Percentiles rank a stretch among this genome's conserved stretches.
Conservation (phyloP, 2,888 invertebrate species). For the Stratiomys singularior region DNA sequence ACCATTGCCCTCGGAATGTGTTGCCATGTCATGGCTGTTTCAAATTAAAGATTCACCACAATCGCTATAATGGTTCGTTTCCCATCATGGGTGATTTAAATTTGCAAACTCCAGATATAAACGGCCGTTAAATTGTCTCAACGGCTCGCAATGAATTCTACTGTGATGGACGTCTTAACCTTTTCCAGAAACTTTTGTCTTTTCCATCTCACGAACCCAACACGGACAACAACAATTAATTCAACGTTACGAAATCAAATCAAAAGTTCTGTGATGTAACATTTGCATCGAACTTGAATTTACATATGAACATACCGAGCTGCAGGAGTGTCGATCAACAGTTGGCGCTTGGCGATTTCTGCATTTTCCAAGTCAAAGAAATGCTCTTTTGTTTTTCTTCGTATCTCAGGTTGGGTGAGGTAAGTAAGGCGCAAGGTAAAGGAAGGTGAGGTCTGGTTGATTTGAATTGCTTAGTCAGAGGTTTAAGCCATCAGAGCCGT, state of each 20-base stretch:
- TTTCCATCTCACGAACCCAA: not conserved
- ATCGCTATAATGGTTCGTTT: too few relatives aligned
- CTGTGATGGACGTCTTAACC: not conserved
- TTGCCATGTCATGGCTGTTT: too few relatives aligned
- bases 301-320: not conserved
- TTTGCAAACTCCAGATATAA: not conserved
- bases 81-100: not conserved
- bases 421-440: not conserved
- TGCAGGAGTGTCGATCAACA: not conserved
- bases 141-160: not conserved
- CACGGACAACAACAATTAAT: not conserved
- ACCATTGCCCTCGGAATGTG: too few relatives aligned
- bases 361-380: too few relatives aligned
- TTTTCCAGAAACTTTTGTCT: not conserved
- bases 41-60: too few relatives aligned
- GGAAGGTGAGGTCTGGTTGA: too few relatives aligned
- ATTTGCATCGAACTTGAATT: slow-evolving; percentile 6
- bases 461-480: not conserved
- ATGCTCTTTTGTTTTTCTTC: too few relatives aligned
- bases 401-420: slow-evolving; percentile 13
- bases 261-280: slow-evolving; percentile 8
- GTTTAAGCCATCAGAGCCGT: not conserved
- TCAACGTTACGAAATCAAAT: slow-evolving; percentile 1
- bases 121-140: not conserved
- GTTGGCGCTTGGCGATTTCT: not conserved